phyloP scores from a whole-genome alignment of 2,113 vertebrate genomes.

The Ceyx margarethae region DNA sequence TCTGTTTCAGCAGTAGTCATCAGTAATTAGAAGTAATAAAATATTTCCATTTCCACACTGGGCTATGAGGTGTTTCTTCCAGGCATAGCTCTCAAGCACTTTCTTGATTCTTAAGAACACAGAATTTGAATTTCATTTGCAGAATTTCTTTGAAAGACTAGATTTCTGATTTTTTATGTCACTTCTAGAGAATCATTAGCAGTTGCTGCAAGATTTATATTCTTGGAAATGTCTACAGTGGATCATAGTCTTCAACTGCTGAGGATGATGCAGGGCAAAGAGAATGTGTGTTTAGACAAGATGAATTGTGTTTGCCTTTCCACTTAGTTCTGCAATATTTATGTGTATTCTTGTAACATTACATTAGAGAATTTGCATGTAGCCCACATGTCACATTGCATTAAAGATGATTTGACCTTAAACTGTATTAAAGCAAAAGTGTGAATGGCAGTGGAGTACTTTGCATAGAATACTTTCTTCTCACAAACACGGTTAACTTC shows the following conservation, averaged over 20 bases:
- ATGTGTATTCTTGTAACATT: slow-evolving; percentile 38
- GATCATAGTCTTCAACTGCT: slow-evolving; percentile 37
- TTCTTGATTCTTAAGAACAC: background rate
- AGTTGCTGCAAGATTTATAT: slow-evolving; percentile 60
- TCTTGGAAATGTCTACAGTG: slow-evolving; percentile 18
- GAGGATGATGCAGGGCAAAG: slow-evolving; percentile 22
- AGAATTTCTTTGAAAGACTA: background rate
- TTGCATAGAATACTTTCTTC: background rate
- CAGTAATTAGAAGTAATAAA: background rate
- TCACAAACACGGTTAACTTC: background rate
- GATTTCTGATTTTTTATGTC: background rate
- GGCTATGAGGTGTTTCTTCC: background rate
- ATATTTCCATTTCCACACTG: background rate
- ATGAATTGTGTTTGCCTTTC: slow-evolving; percentile 49
- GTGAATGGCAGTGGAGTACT: background rate
- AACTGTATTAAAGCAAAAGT: background rate
- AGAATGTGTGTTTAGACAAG: slow-evolving; percentile 55
- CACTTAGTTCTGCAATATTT: slow-evolving; percentile 56
- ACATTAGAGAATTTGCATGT: slow-evolving; percentile 42
- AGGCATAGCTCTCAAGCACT: background rate
- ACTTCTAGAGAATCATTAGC: background rate
- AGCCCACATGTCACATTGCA: background rate
- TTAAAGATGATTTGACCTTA: slow-evolving; percentile 51
- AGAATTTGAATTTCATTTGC: background rate
- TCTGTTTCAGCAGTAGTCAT: background rate